Conservation (phyloP, 2,888 invertebrate species). For the Anthoptus insignis region DNA sequence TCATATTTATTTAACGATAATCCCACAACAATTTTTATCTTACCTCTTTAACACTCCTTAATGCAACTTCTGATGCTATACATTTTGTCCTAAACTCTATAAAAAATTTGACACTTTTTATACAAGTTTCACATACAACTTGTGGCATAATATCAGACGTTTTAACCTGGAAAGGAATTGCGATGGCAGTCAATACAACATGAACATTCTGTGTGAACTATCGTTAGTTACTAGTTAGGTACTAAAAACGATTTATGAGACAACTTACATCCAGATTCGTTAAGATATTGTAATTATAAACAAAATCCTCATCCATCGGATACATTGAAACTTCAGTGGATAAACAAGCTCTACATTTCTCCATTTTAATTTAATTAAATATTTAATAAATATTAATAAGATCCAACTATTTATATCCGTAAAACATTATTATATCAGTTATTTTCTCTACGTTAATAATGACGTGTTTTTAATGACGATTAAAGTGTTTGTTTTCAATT, state of each 20-base stretch:
- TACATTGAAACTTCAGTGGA: constrained; percentile 7
- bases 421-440: too few species aligned
- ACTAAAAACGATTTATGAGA: too few species aligned
- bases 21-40: constrained; percentile 16
- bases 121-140: constrained; percentile 60
- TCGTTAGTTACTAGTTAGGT: too few species aligned
- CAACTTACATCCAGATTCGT: constrained; percentile 26
- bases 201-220: too few species aligned
- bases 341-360: constrained; percentile 32
- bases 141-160: constrained; percentile 63
- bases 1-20: too few species aligned
- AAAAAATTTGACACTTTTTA: constrained; percentile 56
- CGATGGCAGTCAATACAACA: neutral
- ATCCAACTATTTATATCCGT: too few species aligned
- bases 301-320: constrained; percentile 27
- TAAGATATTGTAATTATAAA: constrained; percentile 19
- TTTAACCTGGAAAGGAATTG: constrained; percentile 56
- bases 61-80: constrained; percentile 56
- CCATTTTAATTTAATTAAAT: constrained; percentile 6
- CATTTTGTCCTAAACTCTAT: constrained; percentile 66
- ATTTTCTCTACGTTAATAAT: too few species aligned
- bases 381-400: too few species aligned
- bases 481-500: too few species aligned
- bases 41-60: constrained; percentile 50
- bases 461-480: too few species aligned